Base-by-base conservation (phyloP, 2,113 vertebrate species). In the Oncorhynchus mykiss region DNA sequence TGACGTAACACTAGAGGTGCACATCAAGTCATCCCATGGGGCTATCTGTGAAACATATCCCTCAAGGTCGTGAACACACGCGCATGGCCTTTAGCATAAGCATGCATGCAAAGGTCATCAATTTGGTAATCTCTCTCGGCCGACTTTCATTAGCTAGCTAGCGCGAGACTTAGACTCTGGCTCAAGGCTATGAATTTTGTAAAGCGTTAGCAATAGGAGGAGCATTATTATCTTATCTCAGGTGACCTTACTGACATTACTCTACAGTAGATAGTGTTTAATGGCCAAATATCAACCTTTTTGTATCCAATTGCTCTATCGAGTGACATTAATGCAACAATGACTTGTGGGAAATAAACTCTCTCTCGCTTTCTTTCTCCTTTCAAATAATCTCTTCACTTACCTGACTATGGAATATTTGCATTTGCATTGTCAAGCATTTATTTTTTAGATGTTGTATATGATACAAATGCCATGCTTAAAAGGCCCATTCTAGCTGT, bases 71-170 rank as follows among this genome's bases (percentile, higher is more conserved):
- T 68, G 62, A 45, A 20, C 78, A 78, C 74, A 76, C 72, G 78
- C 80, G 78, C 68, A 69, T 91, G 89, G 85, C 90, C 91, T 93
- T 92, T 90, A 80, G 75, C 84, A 73, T 22, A 62, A 9, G 66
- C 64, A 72, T 57, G 70, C 81, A 80, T n/a, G 85, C 75, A 92
- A 93, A 94, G 91, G 92, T 88, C 86, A 91, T 88, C 86, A 68
- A 11, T 83, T 82, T 76, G 78, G 81, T 74, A 74, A 75, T 54
- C 51, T 54, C 51, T 16, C 51, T 16, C 13, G 51, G 51, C 51
- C 51, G 51, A 54, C 51, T 18, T 14, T 18, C 51, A 54, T 54
- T 54, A 54, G 16, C 51, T 54, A 54, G 51, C 51, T 54, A 18
- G 51, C 1, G 51, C 16, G 5, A 18, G 5, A 54, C 16, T 54